Evolutionary conservation across 2,797 vertebrate genomes (phyloP).

Genomic region (Apodemus agrarius): DNA sequence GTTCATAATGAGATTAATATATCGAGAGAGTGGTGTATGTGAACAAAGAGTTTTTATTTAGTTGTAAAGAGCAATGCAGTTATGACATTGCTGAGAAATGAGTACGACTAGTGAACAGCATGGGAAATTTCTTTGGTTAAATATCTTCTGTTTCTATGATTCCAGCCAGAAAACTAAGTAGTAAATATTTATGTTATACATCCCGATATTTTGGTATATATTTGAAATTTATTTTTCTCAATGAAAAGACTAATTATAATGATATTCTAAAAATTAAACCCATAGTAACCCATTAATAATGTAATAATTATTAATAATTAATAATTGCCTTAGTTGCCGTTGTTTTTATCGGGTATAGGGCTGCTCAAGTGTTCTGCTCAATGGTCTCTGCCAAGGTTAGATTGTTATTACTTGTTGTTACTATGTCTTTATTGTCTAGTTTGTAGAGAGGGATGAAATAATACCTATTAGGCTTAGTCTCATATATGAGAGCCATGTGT

Average conservation of each 20-base stretch:
- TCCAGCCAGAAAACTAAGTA: neutral
- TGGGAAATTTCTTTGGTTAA: neutral
- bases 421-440: neutral
- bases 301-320: too few relatives aligned
- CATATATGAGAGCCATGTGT: neutral
- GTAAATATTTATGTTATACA: neutral
- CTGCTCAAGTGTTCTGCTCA: neutral
- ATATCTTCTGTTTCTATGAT: neutral
- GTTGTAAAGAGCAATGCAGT: neutral
- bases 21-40: neutral
- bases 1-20: neutral
- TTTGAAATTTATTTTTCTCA: neutral
- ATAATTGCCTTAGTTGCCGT: neutral
- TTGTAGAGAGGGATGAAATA: neutral
- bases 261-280: neutral
- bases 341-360: too few relatives aligned
- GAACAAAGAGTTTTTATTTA: neutral
- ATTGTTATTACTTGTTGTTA: neutral
- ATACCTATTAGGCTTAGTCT: neutral
- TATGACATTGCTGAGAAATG: neutral
- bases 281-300: neutral
- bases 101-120: accelerated
- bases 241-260: neutral
- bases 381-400: neutral
- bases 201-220: neutral